Evolutionary conservation across 2,113 vertebrate species (phyloP).

Genomic region (Ciconia stormi): DNA sequence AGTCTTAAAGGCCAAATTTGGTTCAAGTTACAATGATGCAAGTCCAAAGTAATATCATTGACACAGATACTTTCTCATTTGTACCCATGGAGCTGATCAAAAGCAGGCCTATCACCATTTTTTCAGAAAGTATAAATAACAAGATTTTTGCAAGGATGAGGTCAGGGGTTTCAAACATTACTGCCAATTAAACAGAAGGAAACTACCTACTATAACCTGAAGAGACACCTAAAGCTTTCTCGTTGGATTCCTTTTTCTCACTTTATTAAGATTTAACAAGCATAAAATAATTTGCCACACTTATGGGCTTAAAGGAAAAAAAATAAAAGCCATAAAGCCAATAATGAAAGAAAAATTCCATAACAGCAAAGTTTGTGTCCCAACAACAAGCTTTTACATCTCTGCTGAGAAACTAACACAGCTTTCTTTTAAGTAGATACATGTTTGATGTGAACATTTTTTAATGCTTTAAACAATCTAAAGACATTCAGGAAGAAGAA

Average conservation of each 20-base stretch:
- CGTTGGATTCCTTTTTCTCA: neutral
- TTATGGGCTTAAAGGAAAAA: slow-evolving; percentile 7
- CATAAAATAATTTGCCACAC: neutral
- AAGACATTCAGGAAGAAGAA: neutral
- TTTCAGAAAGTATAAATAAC: neutral
- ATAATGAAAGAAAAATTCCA: slow-evolving; percentile 11
- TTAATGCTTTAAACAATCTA: slow-evolving; percentile 51
- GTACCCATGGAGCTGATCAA: neutral
- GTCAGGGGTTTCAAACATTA: neutral
- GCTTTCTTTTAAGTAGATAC: slow-evolving; percentile 54
- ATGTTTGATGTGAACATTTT: slow-evolving; percentile 42
- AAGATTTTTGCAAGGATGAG: neutral
- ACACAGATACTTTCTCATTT: neutral
- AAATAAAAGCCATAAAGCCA: neutral
- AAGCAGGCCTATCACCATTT: neutral
- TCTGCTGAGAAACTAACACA: slow-evolving; percentile 43
- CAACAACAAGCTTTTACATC: slow-evolving; percentile 47
- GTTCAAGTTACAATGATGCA: neutral
- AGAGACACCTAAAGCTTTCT: neutral
- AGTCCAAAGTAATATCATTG: neutral
- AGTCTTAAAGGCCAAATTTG: neutral
- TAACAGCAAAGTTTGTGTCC: slow-evolving; percentile 41
- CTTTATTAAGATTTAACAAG: neutral
- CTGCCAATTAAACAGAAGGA: neutral
- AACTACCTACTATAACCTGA: neutral